phyloP scores from a whole-genome alignment of 2,888 invertebrate genomes.

The Mesorhabditis sp. region DNA sequence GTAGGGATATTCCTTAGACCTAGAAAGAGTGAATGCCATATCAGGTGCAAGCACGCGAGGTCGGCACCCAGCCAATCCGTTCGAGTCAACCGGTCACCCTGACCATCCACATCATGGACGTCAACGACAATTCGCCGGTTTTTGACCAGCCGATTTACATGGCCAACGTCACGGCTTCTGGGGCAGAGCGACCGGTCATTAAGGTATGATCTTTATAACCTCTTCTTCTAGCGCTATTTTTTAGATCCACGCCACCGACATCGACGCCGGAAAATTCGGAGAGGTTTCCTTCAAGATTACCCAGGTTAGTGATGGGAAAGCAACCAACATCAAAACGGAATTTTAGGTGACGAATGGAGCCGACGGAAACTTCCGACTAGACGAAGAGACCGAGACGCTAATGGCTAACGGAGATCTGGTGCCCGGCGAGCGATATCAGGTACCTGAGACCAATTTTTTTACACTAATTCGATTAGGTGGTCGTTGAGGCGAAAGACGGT shows the following conservation, averaged over 20 bases:
- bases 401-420: conserved; percentile 42
- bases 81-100: conserved; percentile 50
- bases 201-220: conserved; percentile 15
- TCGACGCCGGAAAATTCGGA: conserved; percentile 46
- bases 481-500: conserved; percentile 44
- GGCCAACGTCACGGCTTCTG: conserved; percentile 48
- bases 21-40: not conserved
- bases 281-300: conserved; percentile 43
- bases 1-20: conserved; percentile 18
- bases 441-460: conserved; percentile 11
- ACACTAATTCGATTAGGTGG: conserved; percentile 21
- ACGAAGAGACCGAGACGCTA: conserved; percentile 40
- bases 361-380: conserved; percentile 48
- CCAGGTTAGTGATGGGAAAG: conserved; percentile 18
- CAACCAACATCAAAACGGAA: not conserved
- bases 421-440: conserved; percentile 50
- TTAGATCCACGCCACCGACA: conserved; percentile 44
- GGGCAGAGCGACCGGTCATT: conserved; percentile 30
- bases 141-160: conserved; percentile 50
- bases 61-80: conserved; percentile 53
- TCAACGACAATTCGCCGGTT: conserved; percentile 51
- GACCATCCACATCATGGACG: conserved; percentile 55
- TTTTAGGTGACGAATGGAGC: conserved; percentile 49
- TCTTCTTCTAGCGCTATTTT: not conserved
- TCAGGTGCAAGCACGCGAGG: conserved; percentile 56